Conservation (phyloP, 2,888 invertebrate species). For the Sepiola atlantica region DNA sequence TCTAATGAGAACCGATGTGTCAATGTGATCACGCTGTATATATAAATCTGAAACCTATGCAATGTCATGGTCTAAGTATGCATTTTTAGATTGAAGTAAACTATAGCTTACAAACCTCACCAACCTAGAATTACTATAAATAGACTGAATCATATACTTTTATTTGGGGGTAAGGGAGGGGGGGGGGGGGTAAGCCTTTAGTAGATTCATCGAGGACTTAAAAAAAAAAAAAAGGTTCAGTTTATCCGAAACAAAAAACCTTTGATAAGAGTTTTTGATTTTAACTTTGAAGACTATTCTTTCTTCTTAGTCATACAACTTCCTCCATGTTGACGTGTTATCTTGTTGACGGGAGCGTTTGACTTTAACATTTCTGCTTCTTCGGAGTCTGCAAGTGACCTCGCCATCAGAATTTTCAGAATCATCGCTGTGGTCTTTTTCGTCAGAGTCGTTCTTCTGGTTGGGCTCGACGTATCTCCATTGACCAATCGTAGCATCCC, state of each 20-base stretch:
- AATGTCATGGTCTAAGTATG: too few species aligned
- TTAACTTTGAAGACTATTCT: neutral
- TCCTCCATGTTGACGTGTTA: neutral
- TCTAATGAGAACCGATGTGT: too few species aligned
- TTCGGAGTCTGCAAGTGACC: neutral
- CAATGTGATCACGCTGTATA: too few species aligned
- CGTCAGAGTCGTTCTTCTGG: neutral
- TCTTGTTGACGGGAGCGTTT: neutral
- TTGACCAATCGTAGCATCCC: conserved; percentile 38
- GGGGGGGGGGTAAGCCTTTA: neutral
- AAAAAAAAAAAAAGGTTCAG: neutral
- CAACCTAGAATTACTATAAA: neutral
- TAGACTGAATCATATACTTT: neutral
- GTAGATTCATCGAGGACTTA: neutral
- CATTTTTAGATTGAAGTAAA: neutral
- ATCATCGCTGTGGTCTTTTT: neutral
- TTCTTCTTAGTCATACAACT: neutral
- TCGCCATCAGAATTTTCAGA: neutral
- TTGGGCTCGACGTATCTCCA: neutral
- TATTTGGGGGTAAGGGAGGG: neutral
- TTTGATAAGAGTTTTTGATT: neutral
- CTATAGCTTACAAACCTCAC: neutral
- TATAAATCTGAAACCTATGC: too few species aligned
- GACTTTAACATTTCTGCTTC: neutral
- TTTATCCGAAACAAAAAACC: neutral